These are phyloP conservation scores for Clarias pachynema DNA, from an alignment of 2,797 vertebrate genomes.

Conservation along the genomic window DNA sequence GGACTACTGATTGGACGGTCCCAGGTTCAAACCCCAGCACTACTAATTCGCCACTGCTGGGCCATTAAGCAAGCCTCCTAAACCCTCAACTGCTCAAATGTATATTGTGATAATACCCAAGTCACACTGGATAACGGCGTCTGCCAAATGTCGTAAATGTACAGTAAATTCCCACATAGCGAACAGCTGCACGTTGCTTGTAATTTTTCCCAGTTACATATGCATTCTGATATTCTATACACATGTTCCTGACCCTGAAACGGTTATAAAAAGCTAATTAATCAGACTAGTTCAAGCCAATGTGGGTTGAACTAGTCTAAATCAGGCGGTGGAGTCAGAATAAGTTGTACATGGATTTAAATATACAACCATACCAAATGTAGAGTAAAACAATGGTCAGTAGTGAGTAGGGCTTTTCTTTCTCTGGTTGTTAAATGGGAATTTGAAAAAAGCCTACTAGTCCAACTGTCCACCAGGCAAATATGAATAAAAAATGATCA, in stretches of 20 bases:
- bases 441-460: neutral
- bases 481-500: neutral
- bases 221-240: neutral
- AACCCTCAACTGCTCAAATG: no score
- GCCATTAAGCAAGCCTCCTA: no score
- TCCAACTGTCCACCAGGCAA: neutral
- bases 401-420: neutral
- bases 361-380: neutral
- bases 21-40: no score
- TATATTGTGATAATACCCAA: no score
- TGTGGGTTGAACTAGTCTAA: neutral
- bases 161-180: neutral
- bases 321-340: neutral
- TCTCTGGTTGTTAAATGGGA: neutral
- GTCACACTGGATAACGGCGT: no score
- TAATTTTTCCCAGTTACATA: neutral
- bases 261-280: neutral
- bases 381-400: neutral
- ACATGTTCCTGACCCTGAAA: neutral
- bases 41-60: no score
- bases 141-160: no score
- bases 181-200: neutral
- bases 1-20: no score
- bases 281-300: neutral
- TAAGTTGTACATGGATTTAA: neutral